Evolutionary conservation across 2,888 invertebrate genomes (phyloP).

Genomic region (Sinodicranocentrus sp.): DNA sequence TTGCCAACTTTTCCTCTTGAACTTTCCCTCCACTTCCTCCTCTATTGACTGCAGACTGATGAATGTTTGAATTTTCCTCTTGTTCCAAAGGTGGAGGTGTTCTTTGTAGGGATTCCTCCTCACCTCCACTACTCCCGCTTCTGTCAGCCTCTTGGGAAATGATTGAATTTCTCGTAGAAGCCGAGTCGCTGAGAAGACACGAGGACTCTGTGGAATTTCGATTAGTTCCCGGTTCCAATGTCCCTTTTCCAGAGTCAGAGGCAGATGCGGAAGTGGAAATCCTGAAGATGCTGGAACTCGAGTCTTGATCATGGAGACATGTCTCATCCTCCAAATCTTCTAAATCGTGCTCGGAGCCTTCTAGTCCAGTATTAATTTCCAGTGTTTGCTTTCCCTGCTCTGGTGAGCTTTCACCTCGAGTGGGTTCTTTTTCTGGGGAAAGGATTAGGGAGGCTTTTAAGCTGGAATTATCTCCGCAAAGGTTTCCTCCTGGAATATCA

Average conservation of each 20-base stretch:
- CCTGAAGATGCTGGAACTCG: slow-evolving; percentile 54
- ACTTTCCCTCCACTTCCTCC: slow-evolving; percentile 22
- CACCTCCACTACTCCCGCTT: slow-evolving; percentile 50
- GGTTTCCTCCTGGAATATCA: too few species aligned
- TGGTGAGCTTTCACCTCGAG: slow-evolving; percentile 9
- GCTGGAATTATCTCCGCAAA: background rate
- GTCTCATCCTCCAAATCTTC: slow-evolving; percentile 61
- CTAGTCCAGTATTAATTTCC: slow-evolving; percentile 69
- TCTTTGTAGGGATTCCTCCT: too few species aligned
- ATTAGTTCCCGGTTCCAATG: slow-evolving; percentile 76
- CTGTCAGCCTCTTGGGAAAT: slow-evolving; percentile 73
- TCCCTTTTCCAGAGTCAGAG: slow-evolving; percentile 76
- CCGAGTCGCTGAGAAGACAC: slow-evolving; percentile 71
- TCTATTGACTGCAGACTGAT: slow-evolving; percentile 44
- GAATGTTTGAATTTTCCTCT: too few species aligned
- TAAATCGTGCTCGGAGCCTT: slow-evolving; percentile 27
- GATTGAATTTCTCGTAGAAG: slow-evolving; percentile 75
- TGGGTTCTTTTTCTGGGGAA: background rate
- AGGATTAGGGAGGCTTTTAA: background rate
- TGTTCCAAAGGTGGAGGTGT: too few species aligned
- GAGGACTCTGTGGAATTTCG: slow-evolving; percentile 76
- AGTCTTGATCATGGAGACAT: slow-evolving; percentile 59
- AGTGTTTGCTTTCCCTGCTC: slow-evolving; percentile 33
- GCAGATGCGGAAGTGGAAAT: slow-evolving; percentile 74
- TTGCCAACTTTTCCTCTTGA: too few species aligned